These are phyloP conservation scores for Manduca sexta DNA, from an alignment of 1,140 invertebrate species.

Conservation along the genomic window DNA sequence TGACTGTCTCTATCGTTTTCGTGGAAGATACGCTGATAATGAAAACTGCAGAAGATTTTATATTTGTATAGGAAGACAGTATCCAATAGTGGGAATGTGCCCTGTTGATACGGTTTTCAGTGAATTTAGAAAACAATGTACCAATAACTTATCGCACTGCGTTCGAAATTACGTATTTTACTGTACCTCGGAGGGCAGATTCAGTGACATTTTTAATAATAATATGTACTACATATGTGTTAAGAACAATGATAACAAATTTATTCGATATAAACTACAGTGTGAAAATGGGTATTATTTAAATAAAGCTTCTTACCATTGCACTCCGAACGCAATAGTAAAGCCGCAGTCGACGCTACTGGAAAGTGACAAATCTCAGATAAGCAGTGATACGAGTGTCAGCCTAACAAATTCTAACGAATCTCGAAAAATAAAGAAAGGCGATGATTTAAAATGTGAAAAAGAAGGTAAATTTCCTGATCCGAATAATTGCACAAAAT, in stretches of 20 bases:
- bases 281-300: constrained; percentile 48
- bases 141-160: constrained; percentile 58
- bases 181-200: constrained; percentile 45
- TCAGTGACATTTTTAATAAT: constrained; percentile 33
- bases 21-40: constrained; percentile 47
- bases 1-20: constrained; percentile 11
- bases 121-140: constrained; percentile 54
- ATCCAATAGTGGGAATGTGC: constrained; percentile 39
- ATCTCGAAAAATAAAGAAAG: constrained; percentile 9
- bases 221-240: constrained; percentile 59
- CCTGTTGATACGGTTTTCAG: constrained; percentile 55
- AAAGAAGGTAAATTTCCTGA: constrained; percentile 49
- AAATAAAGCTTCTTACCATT: constrained; percentile 33
- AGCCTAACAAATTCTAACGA: constrained; percentile 12
- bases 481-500: constrained; percentile 42
- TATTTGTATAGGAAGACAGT: constrained; percentile 40
- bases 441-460: constrained; percentile 33
- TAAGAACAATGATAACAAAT: constrained; percentile 24
- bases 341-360: constrained; percentile 15
- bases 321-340: constrained; percentile 16
- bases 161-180: constrained; percentile 49
- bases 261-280: constrained; percentile 46
- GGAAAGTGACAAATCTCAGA: constrained; percentile 19
- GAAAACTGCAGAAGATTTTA: constrained; percentile 57
- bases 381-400: constrained; percentile 21